phyloP scores from a whole-genome alignment of 1,140 invertebrate species.

The Bombus sibiricus region DNA sequence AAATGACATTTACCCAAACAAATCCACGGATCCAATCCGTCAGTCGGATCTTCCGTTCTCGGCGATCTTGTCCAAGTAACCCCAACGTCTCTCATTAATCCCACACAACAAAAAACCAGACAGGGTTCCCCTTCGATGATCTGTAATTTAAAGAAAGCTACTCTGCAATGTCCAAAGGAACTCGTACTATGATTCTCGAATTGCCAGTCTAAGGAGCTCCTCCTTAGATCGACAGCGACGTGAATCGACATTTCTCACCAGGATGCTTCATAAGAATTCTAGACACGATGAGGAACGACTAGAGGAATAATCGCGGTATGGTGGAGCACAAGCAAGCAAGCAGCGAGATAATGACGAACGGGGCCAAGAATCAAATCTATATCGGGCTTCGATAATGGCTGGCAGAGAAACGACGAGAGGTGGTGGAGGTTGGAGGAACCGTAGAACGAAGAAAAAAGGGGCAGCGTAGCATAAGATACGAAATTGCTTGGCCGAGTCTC shows the following conservation, averaged over 20 bases:
- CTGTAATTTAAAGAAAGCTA: slow-evolving; percentile 40
- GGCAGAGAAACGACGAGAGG: slow-evolving; percentile 24
- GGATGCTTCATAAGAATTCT: slow-evolving; percentile 18
- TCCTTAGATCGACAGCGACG: neutral
- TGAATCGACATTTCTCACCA: slow-evolving; percentile 27
- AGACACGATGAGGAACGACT: slow-evolving; percentile 27
- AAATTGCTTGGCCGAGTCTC: slow-evolving; percentile 41
- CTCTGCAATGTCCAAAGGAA: neutral
- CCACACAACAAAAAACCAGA: neutral
- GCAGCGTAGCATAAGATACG: slow-evolving; percentile 36
- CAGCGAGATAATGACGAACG: slow-evolving; percentile 30
- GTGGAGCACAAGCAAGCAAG: slow-evolving; percentile 6
- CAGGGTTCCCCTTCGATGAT: neutral
- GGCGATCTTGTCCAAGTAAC: neutral
- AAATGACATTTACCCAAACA: slow-evolving; percentile 9
- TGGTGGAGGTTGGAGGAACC: slow-evolving; percentile 4
- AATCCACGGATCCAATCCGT: neutral
- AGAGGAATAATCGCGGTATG: slow-evolving; percentile 12
- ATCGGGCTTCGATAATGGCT: slow-evolving; percentile 52
- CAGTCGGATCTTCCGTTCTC: neutral
- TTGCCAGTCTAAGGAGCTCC: neutral
- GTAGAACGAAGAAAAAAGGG: neutral
- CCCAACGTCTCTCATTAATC: slow-evolving; percentile 7
- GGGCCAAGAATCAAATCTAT: slow-evolving; percentile 48
- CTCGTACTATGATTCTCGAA: neutral